These are phyloP conservation scores for Intellagama lesueurii DNA, from an alignment of 2,797 vertebrate genomes.

Conservation along the genomic window DNA sequence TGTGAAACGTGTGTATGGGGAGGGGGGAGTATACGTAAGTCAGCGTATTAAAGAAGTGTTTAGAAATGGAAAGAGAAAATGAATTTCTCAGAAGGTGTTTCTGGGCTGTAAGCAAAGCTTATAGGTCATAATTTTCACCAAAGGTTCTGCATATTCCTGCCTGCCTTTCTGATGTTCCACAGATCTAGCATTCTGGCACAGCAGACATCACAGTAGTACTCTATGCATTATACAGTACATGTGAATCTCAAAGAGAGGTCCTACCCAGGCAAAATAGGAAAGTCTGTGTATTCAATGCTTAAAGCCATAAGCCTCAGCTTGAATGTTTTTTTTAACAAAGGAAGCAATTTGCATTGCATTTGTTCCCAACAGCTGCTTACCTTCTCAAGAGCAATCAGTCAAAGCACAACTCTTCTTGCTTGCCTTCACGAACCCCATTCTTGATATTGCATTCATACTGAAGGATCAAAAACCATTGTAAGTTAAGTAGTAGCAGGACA, in stretches of 20 bases:
- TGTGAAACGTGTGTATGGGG: not conserved
- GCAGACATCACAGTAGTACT: not conserved
- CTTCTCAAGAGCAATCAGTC: not conserved
- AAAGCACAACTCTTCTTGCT: conserved; percentile 1
- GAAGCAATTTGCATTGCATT: not conserved
- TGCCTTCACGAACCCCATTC: not conserved
- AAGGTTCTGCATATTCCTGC: not conserved
- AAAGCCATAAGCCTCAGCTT: not conserved
- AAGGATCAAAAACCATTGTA: not conserved
- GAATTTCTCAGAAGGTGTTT: not conserved
- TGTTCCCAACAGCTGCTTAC: not conserved
- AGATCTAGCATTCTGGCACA: not conserved
- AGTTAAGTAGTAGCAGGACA: conserved; percentile 7
- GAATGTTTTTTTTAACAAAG: not conserved
- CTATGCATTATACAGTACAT: not conserved
- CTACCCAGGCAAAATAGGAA: no score
- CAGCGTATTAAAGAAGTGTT: not conserved
- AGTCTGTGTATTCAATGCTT: not conserved
- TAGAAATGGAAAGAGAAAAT: not conserved
- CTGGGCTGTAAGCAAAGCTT: not conserved
- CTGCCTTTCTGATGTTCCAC: not conserved
- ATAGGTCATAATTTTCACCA: not conserved
- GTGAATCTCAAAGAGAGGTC: not conserved
- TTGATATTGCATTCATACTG: not conserved
- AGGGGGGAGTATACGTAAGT: not conserved